phyloP scores from a whole-genome alignment of 1,140 invertebrate genomes.

The Micrasema longulum region DNA sequence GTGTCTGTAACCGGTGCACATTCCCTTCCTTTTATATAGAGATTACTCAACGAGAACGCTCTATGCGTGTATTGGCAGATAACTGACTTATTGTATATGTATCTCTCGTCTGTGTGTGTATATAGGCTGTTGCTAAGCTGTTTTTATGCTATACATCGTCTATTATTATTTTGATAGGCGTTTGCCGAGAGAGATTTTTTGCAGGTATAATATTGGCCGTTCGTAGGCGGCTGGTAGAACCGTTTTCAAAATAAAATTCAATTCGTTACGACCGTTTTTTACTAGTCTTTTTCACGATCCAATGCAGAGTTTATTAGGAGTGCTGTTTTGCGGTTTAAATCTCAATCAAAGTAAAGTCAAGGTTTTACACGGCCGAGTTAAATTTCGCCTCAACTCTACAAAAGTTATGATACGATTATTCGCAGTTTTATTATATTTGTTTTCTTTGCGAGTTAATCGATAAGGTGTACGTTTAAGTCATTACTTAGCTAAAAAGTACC shows the following conservation, averaged over 20 bases:
- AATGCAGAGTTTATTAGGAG: too few species aligned
- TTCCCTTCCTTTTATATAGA: neutral
- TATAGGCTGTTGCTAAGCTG: conserved; percentile 40
- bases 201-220: conserved; percentile 22
- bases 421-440: too few species aligned
- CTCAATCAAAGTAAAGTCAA: too few species aligned
- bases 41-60: conserved; percentile 11
- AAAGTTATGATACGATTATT: too few species aligned
- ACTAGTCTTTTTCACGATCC: too few species aligned
- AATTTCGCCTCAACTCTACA: too few species aligned
- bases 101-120: too few species aligned
- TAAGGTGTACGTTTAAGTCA: too few species aligned
- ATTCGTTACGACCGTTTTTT: conserved; percentile 9
- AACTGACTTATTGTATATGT: neutral
- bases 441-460: too few species aligned
- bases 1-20: conserved; percentile 6
- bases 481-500: too few species aligned
- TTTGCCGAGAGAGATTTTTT: conserved; percentile 31
- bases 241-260: conserved; percentile 19
- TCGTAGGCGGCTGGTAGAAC: conserved; percentile 20
- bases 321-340: too few species aligned
- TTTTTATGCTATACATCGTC: conserved; percentile 6
- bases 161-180: conserved; percentile 39
- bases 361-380: too few species aligned
- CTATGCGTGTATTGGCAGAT: conserved; percentile 29